These are phyloP conservation scores for Actinopyga echinites DNA, from an alignment of 53 echinoderm and acorn worm genomes.

Conservation along the genomic window DNA sequence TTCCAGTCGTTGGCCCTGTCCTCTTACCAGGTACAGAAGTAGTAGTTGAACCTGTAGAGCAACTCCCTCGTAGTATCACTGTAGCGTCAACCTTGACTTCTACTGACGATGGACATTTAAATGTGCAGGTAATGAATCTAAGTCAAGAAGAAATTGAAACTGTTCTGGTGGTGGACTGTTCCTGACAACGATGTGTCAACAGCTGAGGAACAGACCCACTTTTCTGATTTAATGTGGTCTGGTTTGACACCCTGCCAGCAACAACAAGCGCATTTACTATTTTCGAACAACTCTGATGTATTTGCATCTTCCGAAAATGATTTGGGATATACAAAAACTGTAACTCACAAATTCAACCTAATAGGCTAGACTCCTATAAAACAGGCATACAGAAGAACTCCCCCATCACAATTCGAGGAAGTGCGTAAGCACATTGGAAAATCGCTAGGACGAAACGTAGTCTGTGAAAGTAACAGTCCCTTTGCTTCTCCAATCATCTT, in stretches of 20 bases:
- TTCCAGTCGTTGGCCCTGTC: conserved; percentile 9
- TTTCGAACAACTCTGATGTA: conserved; percentile 18
- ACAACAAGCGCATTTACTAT: background rate
- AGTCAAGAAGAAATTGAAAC: background rate
- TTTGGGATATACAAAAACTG: conserved; percentile 40
- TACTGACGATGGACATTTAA: background rate
- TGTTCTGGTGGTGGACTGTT: background rate
- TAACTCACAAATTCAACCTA: conserved; percentile 27
- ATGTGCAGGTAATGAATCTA: conserved; percentile 19
- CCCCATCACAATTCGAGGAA: conserved; percentile 48
- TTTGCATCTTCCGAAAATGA: conserved; percentile 43
- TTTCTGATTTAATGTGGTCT: conserved; percentile 2
- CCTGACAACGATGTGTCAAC: background rate
- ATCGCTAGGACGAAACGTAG: background rate
- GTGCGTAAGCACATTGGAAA: conserved; percentile 35
- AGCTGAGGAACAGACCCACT: background rate
- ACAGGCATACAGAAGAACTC: conserved; percentile 42
- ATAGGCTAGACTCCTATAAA: conserved; percentile 24
- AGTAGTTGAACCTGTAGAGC: conserved; percentile 12
- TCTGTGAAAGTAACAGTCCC: conserved; percentile 34
- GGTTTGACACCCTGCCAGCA: conserved; percentile 13
- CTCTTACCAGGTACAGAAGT: background rate
- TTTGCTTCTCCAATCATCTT: conserved; percentile 23
- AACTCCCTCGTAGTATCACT: background rate
- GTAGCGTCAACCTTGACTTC: background rate